phyloP scores from a whole-genome alignment of 2,113 vertebrate species.

The Oreochromis aureus region DNA sequence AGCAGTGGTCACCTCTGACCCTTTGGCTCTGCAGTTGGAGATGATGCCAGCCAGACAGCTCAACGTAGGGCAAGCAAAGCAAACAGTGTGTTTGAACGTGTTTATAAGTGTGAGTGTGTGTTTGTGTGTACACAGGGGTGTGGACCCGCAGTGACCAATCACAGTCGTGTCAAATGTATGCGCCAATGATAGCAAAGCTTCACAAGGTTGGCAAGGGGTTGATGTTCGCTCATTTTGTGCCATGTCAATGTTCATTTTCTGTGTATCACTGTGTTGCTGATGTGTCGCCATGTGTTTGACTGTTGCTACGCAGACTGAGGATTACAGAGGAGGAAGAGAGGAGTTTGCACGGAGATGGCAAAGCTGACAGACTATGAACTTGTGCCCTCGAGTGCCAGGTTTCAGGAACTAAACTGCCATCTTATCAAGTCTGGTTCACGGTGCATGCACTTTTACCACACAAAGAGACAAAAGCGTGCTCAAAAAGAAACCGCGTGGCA shows the following conservation, averaged over 20 bases:
- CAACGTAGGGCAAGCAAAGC: slow-evolving; percentile 52
- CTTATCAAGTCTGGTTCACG: not conserved
- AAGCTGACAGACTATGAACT: slow-evolving; percentile 7
- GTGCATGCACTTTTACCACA: not conserved
- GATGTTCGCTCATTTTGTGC: slow-evolving; percentile 19
- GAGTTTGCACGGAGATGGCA: not conserved
- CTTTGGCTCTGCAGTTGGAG: slow-evolving; percentile 42
- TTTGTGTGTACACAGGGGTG: slow-evolving; percentile 36
- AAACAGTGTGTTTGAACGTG: slow-evolving; percentile 36
- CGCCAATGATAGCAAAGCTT: slow-evolving; percentile 39
- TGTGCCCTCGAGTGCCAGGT: not conserved
- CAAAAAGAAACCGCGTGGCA: not conserved
- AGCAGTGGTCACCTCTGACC: slow-evolving; percentile 55
- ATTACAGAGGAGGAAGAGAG: slow-evolving; percentile 13
- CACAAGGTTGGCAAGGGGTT: slow-evolving; percentile 22
- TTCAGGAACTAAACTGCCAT: slow-evolving; percentile 11
- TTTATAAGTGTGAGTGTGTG: not conserved
- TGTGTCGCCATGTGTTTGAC: not conserved
- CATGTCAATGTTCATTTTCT: slow-evolving; percentile 4
- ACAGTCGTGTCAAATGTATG: not conserved
- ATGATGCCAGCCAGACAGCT: slow-evolving; percentile 60
- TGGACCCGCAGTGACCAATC: slow-evolving; percentile 45
- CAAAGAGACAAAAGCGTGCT: not conserved
- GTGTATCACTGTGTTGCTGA: not conserved
- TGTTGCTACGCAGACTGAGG: slow-evolving; percentile 20